Evolutionary conservation across 2,888 invertebrate species (phyloP), one percentile per base, ranked within the genome.

Genomic region (Trileptium ribeirensis): DNA sequence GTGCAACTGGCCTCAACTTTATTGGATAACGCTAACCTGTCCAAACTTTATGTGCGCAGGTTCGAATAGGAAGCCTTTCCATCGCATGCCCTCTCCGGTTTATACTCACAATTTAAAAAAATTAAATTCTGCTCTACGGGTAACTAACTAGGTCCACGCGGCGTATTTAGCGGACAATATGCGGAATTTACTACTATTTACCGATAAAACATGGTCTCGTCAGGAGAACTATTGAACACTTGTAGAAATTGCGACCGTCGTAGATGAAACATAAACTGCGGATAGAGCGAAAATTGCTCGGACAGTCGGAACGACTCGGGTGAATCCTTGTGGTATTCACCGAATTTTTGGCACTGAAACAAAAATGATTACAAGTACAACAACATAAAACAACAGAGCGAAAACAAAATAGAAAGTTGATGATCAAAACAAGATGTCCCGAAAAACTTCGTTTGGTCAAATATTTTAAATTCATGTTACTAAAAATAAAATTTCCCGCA

Each of bases 251-350:
- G 99, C 37, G 98, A 99, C 85, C 99, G 92, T 70, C 99, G 92
- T 87, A 99, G 91, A 89, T 99, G 99, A 90, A 98, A 99, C 97
- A 99, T 98, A 90, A 99, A 99, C 90, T 99, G 99, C 70, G 99
- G 99, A 91, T 97, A 99, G 82, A 99, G 91, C 82, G 96, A 95
- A 90, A 99, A 99, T 90, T 97, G 97, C 89, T 97, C 97, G 0
- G 94, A 93, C 82, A 99, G 92, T 79, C 97, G 92, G 91, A 99
- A 99, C 85, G 96, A 96, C 88, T 94, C 94, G 29, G 97, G 96
- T 90, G 98, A 97, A 88, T 99, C 98, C 89, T 97, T 97, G 86
- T 93, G 93, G 89, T 96, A 99, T 89, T 99, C 97, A 81, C 98
- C 99, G 91, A 99, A 99, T 90, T 97, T 97, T 90, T 99, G 99